These are phyloP conservation scores for Amblyjoppa proteus DNA, from an alignment of 2,888 invertebrate species.

Conservation along the genomic window DNA sequence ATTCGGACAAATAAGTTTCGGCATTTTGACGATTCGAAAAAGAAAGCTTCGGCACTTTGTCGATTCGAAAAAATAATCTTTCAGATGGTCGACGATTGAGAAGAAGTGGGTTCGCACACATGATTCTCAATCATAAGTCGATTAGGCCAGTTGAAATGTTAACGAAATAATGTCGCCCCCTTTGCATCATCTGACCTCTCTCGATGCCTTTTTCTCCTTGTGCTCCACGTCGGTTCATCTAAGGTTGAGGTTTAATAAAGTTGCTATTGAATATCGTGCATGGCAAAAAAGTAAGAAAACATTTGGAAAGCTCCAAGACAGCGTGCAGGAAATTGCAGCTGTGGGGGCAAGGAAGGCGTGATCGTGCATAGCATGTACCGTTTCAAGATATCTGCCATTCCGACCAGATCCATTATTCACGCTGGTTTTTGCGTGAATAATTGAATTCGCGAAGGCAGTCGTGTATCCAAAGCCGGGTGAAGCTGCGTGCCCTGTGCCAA, in stretches of 20 bases:
- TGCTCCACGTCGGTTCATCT: not conserved
- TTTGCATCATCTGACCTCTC: not conserved
- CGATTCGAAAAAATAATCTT: too few relatives aligned
- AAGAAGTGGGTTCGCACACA: too few relatives aligned
- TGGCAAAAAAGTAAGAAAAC: constrained; percentile 6
- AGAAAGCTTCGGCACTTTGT: too few relatives aligned
- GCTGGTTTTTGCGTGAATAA: constrained; percentile 18
- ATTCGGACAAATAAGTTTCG: too few relatives aligned
- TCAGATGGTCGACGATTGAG: too few relatives aligned
- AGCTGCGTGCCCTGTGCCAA: constrained; percentile 19
- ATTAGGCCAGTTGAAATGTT: too few relatives aligned
- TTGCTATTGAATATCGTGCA: not conserved
- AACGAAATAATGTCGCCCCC: not conserved
- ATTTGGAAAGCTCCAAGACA: constrained; percentile 3
- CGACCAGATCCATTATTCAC: constrained; percentile 64
- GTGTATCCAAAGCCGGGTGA: not conserved
- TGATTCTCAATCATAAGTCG: too few relatives aligned
- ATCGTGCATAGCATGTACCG: not conserved
- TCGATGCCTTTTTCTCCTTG: not conserved
- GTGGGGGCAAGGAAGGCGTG: not conserved
- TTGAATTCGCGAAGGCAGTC: constrained; percentile 30
- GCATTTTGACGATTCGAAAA: too few relatives aligned
- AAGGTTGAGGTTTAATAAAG: not conserved
- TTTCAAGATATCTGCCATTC: constrained; percentile 45
- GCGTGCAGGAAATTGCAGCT: not conserved